Evolutionary conservation across 2,888 invertebrate genomes (phyloP).

Genomic region (Orthosia gothica): DNA sequence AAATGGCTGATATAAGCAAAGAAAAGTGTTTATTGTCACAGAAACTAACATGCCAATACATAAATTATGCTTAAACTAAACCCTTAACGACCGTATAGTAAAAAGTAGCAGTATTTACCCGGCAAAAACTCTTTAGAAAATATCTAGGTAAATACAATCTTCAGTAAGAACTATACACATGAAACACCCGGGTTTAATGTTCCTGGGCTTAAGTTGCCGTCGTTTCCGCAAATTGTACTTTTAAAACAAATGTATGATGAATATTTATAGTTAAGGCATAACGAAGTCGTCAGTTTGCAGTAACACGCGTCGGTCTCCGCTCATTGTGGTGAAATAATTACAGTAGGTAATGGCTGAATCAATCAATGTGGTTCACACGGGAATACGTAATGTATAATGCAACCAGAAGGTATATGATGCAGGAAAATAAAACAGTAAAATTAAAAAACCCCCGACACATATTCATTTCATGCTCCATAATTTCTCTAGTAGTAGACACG

Average conservation of each 20-base stretch:
- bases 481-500: no score
- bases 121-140: no score
- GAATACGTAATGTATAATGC: conserved; percentile 19
- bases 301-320: neutral
- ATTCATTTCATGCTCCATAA: no score
- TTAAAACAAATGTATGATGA: neutral
- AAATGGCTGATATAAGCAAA: neutral
- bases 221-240: neutral
- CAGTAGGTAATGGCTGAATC: conserved; percentile 14
- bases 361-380: conserved; percentile 6
- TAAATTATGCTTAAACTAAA: no score
- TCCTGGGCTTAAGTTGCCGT: neutral
- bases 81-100: no score
- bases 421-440: no score
- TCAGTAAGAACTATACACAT: neutral
- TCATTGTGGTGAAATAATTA: neutral
- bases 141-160: neutral
- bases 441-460: no score
- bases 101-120: neutral
- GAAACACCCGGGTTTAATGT: no score
- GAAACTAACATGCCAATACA: no score
- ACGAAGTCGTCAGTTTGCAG: conserved; percentile 2
- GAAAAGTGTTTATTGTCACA: no score
- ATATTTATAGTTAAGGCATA: neutral
- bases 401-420: no score